Evolutionary conservation across 2,797 vertebrate species (phyloP).

Genomic region (Anas capensis): DNA sequence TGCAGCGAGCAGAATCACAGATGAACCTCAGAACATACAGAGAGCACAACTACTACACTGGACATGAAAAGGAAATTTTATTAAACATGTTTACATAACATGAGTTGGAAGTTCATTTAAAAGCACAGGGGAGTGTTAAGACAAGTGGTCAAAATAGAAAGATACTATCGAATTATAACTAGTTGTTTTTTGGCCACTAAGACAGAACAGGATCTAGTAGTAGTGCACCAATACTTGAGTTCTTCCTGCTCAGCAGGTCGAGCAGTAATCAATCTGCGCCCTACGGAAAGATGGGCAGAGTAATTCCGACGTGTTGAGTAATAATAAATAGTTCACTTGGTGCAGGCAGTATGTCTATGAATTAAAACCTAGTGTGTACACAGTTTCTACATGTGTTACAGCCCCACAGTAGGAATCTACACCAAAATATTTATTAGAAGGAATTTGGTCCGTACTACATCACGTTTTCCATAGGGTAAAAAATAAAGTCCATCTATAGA

Average conservation of each 20-base stretch:
- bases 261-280: conserved; percentile 81
- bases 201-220: conserved; percentile 82
- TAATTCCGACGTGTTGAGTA: conserved; percentile 87
- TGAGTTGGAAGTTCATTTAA: conserved; percentile 89
- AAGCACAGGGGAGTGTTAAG: conserved; percentile 90
- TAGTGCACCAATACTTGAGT: conserved; percentile 82
- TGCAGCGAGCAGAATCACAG: conserved; percentile 57
- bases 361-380: conserved; percentile 86
- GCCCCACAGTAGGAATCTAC: conserved; percentile 89
- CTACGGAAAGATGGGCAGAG: conserved; percentile 81
- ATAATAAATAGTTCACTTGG: conserved; percentile 88
- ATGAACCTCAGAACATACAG: conserved; percentile 64
- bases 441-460: conserved; percentile 88
- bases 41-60: conserved; percentile 86
- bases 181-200: conserved; percentile 83
- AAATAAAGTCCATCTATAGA: conserved; percentile 89
- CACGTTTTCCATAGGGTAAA: conserved; percentile 87
- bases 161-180: conserved; percentile 84
- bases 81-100: conserved; percentile 92
- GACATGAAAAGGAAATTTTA: conserved; percentile 94
- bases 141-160: conserved; percentile 87
- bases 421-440: conserved; percentile 89
- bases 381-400: conserved; percentile 87
- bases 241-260: conserved; percentile 85
- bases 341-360: conserved; percentile 89